Evolutionary conservation across 2,888 invertebrate species (phyloP).

Genomic region (Balanococcus diminutus): DNA sequence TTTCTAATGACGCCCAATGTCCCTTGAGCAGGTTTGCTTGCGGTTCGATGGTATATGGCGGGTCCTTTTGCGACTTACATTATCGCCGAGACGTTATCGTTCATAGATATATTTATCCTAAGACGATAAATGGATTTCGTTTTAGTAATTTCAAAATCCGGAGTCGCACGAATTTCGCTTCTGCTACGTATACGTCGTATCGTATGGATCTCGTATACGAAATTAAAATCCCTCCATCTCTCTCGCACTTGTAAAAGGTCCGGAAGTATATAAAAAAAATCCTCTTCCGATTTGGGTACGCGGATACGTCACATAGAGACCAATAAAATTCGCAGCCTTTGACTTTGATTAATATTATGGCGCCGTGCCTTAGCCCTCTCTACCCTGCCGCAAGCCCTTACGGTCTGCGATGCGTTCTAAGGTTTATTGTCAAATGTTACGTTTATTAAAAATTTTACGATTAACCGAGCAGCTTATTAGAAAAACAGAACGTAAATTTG

Average conservation of each 20-base stretch:
- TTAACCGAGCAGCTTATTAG: conserved; percentile 24
- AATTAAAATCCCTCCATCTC: background rate
- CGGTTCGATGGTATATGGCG: background rate
- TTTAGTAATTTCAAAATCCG: no score
- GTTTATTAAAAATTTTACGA: conserved; percentile 42
- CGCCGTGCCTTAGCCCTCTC: background rate
- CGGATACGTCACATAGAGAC: background rate
- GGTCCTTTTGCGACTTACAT: conserved; percentile 13
- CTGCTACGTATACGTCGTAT: background rate
- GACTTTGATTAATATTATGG: conserved; percentile 30
- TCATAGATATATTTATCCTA: conserved; percentile 4
- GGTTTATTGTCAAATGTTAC: background rate
- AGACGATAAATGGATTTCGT: conserved; percentile 35
- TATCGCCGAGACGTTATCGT: conserved; percentile 37
- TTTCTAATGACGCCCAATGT: conserved; percentile 45
- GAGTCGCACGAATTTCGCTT: background rate
- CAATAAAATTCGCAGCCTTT: conserved; percentile 4
- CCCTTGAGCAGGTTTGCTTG: conserved; percentile 28
- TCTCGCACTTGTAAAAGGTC: background rate
- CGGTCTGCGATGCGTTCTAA: background rate
- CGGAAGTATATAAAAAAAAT: background rate
- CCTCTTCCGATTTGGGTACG: background rate
- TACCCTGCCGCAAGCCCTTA: background rate
- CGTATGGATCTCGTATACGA: background rate
- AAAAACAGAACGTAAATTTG: conserved; percentile 26